These are phyloP conservation scores for Cydia splendana DNA, from an alignment of 1,140 invertebrate genomes.

Conservation along the genomic window DNA sequence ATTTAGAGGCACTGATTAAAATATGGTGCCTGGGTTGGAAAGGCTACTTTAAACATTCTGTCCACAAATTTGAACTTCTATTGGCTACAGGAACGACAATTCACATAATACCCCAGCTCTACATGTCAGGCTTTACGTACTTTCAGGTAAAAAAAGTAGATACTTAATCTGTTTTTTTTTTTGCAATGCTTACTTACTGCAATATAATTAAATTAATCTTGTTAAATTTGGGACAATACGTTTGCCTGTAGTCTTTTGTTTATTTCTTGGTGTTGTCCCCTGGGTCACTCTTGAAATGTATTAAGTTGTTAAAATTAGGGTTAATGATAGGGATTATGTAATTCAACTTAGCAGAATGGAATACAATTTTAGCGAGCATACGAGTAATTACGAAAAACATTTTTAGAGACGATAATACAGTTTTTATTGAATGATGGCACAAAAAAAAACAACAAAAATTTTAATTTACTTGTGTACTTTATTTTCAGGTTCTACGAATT, in stretches of 20 bases:
- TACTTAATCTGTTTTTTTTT: conserved; percentile 5
- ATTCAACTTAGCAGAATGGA: background rate
- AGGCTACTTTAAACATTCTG: conserved; percentile 96
- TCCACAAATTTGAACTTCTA: conserved; percentile 98
- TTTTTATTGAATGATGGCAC: too few species aligned
- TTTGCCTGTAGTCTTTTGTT: background rate
- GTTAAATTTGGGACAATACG: too few species aligned
- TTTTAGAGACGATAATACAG: too few species aligned
- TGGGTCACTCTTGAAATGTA: background rate
- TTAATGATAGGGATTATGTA: background rate
- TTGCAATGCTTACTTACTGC: background rate
- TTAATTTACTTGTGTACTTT: conserved; percentile 25
- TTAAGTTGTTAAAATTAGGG: background rate
- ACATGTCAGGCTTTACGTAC: conserved; percentile 96
- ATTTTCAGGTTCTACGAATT: conserved; percentile 92
- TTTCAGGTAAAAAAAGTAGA: conserved; percentile 86
- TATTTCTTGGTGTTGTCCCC: background rate
- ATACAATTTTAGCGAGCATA: too few species aligned
- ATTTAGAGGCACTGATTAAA: conserved; percentile 98
- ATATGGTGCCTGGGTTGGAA: conserved; percentile 98
- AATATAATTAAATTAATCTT: too few species aligned
- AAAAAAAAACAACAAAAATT: too few species aligned
- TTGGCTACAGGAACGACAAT: conserved; percentile 96
- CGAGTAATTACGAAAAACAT: too few species aligned
- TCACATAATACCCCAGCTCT: conserved; percentile 95